These are phyloP conservation scores for Caenorhabditis sp. DNA, from an alignment of 2,888 invertebrate genomes.

Conservation along the genomic window DNA sequence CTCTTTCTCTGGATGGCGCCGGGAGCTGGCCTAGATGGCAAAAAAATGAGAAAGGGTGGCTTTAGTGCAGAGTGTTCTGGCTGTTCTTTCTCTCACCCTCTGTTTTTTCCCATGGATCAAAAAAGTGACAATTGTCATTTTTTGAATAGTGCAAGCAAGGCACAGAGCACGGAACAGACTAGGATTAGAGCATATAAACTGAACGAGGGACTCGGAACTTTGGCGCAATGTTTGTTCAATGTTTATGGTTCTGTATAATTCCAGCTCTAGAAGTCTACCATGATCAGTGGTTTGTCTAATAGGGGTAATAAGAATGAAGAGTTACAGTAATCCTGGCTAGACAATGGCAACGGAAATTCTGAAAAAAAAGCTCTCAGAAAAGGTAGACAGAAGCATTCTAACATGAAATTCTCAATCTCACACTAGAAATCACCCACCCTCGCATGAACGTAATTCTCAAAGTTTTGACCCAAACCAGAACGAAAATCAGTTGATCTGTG, in stretches of 20 bases:
- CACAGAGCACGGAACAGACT: not conserved
- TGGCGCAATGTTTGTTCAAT: not conserved
- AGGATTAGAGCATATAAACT: conserved; percentile 1
- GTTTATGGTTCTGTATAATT: not conserved
- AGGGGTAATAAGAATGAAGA: too few relatives aligned
- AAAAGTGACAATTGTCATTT: conserved; percentile 5
- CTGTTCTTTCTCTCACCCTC: not conserved
- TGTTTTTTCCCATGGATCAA: not conserved
- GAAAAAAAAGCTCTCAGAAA: too few relatives aligned
- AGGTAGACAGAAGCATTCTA: not conserved
- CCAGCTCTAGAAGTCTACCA: too few relatives aligned
- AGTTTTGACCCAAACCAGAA: conserved; percentile 42
- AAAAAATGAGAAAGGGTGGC: not conserved
- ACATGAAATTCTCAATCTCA: conserved; percentile 25
- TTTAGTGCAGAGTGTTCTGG: not conserved
- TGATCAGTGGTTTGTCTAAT: too few relatives aligned
- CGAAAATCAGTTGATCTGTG: not conserved
- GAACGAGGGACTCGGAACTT: not conserved
- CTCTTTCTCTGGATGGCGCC: not conserved
- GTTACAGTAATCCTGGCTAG: not conserved
- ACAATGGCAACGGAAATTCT: not conserved
- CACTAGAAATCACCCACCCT: conserved; percentile 33
- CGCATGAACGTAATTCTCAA: conserved; percentile 9
- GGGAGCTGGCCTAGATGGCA: too few relatives aligned
- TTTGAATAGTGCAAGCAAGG: not conserved